These are phyloP conservation scores for Hydropsyche betteni DNA, from an alignment of 2,888 invertebrate genomes.

Conservation along the genomic window DNA sequence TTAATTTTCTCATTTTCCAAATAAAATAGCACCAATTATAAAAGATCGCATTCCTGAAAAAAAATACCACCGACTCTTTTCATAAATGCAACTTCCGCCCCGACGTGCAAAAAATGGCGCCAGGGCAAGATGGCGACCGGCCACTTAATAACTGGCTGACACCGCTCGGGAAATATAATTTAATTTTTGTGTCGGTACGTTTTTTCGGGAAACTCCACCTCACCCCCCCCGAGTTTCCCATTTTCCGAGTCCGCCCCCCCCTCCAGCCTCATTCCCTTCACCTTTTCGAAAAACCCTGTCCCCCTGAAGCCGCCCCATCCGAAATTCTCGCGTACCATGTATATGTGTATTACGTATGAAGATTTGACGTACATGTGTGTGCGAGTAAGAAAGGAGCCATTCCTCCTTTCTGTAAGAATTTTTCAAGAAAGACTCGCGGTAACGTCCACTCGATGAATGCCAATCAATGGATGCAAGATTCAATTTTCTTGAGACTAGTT, in stretches of 20 bases:
- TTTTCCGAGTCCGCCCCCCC: slow-evolving; percentile 35
- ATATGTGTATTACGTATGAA: slow-evolving; percentile 23
- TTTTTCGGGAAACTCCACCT: slow-evolving; percentile 37
- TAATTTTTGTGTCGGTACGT: slow-evolving; percentile 61
- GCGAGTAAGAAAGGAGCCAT: slow-evolving; percentile 46
- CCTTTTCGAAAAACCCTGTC: neutral
- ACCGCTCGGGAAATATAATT: slow-evolving; percentile 69
- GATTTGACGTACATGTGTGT: slow-evolving; percentile 34
- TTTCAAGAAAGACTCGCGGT: slow-evolving; percentile 49
- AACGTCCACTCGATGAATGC: neutral
- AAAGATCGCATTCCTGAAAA: neutral
- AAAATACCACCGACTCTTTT: neutral
- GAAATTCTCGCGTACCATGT: slow-evolving; percentile 29
- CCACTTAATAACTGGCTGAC: slow-evolving; percentile 70
- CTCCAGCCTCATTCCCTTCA: neutral
- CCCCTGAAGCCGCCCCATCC: neutral
- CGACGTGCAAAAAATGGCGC: slow-evolving; percentile 50
- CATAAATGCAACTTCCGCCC: slow-evolving; percentile 28
- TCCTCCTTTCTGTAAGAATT: slow-evolving; percentile 49
- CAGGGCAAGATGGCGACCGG: slow-evolving; percentile 66
- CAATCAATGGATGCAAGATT: neutral
- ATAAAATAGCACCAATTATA: too few relatives aligned
- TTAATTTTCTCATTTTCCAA: too few relatives aligned
- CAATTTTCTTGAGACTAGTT: too few relatives aligned
- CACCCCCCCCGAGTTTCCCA: slow-evolving; percentile 37